Percentiles rank a stretch among this genome's conserved stretches.
These are phyloP conservation scores for Xestia sexstrigata DNA, from an alignment of 2,888 invertebrate genomes.

Conservation along the genomic window DNA sequence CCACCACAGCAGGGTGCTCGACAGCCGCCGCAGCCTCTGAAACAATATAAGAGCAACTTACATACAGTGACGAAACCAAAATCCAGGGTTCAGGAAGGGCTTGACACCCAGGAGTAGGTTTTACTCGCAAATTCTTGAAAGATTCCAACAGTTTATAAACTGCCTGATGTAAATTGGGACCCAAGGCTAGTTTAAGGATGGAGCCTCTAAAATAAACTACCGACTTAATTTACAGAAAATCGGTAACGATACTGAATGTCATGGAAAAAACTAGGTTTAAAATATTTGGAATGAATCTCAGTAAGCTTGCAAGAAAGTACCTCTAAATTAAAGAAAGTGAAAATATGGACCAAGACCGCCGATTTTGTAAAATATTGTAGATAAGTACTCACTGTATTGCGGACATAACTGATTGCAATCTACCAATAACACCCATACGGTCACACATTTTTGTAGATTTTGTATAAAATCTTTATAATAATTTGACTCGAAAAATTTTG, in stretches of 20 bases:
- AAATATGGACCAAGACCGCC: neutral
- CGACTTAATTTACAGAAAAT: neutral
- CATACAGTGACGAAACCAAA: neutral
- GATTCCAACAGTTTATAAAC: neutral
- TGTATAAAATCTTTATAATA: neutral
- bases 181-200: neutral
- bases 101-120: neutral
- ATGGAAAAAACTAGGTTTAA: neutral
- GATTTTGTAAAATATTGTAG: neutral
- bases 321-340: neutral
- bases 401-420: conserved; percentile 83
- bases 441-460: conserved; percentile 81
- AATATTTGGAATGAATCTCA: neutral
- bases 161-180: neutral
- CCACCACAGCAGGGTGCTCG: conserved; percentile 69
- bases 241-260: neutral
- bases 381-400: conserved; percentile 78
- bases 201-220: neutral
- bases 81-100: neutral
- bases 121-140: neutral
- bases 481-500: conserved; percentile 46
- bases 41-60: conserved; percentile 45
- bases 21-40: conserved; percentile 75
- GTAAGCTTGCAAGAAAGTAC: neutral
- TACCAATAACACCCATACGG: conserved; percentile 81